Base-by-base conservation (phyloP, 2,888 invertebrate species). In the Drosophila mayaguana region DNA sequence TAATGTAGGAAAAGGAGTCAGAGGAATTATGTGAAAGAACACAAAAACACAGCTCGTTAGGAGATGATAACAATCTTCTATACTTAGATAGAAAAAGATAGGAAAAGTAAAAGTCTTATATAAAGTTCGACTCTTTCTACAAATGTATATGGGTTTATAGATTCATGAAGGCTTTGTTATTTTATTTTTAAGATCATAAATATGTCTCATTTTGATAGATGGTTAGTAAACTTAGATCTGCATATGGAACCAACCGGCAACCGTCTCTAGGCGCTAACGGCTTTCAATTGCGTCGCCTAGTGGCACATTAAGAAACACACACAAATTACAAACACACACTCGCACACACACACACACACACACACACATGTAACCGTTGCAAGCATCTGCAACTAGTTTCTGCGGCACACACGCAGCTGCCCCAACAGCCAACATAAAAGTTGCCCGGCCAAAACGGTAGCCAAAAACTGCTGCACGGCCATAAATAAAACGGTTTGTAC, bases 401-500 rank as follows among this genome's bases (percentile, higher is more conserved):
- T 68, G 57, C 62, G 75, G 72, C 60, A 61, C 63, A 72, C 72
- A 80, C 71, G 76, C 80, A 80, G 70, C 77, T 77, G 70, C 76
- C 79, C 42, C 69, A 63, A 64, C 57, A 22, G 43, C 64, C 16
- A 65, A 78, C 63, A 73, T 66, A 77, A 67, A 77, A 77, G 78
- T 68, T 78, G 78, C 60, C 67, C 40, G 65, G 59, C 68, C 81
- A 78, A 80, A 78, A 78, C 77, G 56, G 81, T 75, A 75, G 80
- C 77, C 80, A 74, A 81, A 65, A 72, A 51, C 73, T 56, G 64
- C 75, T 64, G 46, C 56, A 50, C 20, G 61, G 70, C 84, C 74
- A 84, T 84, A 84, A 84, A 81, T 77, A 81, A 82, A 73, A 61
- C 46, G 22, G 54, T 67, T 68, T 63, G 65, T 71, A 73, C 81